phyloP scores from a whole-genome alignment of 2,113 vertebrate genomes.

The Petrocephalus microphthalmus region DNA sequence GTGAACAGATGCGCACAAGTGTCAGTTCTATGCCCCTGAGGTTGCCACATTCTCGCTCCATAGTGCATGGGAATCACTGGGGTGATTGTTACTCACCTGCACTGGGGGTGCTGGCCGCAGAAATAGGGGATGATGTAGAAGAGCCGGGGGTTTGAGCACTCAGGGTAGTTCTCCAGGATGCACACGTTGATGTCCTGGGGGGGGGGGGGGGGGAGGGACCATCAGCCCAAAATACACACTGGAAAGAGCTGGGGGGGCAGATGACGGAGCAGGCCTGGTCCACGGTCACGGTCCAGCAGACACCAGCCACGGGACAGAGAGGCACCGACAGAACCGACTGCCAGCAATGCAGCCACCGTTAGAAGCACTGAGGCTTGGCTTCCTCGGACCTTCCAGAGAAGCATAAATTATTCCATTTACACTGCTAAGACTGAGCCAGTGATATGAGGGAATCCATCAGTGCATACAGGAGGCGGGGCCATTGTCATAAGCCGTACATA shows the following conservation, averaged over 20 bases:
- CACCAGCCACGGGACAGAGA: not conserved
- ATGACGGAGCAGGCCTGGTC: not conserved
- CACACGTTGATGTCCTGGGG: slow-evolving; percentile 93
- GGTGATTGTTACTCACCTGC: slow-evolving; percentile 67
- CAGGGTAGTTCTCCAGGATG: slow-evolving; percentile 92
- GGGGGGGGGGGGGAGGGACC: slow-evolving; percentile 34
- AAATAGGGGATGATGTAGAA: slow-evolving; percentile 99
- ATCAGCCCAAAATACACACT: not conserved
- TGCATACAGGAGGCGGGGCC: not conserved
- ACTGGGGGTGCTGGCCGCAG: slow-evolving; percentile 95
- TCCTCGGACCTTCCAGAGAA: not conserved
- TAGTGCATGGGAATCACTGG: too few relatives aligned
- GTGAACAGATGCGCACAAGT: not conserved
- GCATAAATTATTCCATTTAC: not conserved
- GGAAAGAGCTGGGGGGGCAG: not conserved
- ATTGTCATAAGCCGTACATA: not conserved
- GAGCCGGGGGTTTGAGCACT: slow-evolving; percentile 89
- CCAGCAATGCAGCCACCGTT: not conserved
- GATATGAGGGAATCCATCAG: not conserved
- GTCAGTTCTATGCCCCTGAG: not conserved
- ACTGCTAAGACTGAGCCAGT: not conserved
- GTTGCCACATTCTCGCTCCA: too few relatives aligned
- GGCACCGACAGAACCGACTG: not conserved
- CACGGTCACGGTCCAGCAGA: not conserved
- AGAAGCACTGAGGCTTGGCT: not conserved